Conservation (phyloP, 1,140 invertebrate genomes). For the Harlomillsia oculata region DNA sequence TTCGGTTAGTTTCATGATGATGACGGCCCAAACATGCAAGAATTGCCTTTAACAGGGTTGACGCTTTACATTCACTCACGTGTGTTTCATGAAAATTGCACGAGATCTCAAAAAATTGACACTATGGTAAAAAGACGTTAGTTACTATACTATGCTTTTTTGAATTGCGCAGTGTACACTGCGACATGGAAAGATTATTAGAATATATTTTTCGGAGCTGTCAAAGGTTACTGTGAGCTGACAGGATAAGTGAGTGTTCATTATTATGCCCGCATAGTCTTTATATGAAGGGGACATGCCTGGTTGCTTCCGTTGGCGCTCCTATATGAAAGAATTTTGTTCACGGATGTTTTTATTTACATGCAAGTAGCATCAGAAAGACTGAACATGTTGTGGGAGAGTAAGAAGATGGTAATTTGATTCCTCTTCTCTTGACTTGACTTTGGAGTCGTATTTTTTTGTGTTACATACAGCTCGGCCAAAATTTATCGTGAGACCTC, state of each 20-base stretch:
- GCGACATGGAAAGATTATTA: too few species aligned
- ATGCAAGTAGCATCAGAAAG: background rate
- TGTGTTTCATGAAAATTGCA: too few species aligned
- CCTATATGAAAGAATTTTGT: background rate
- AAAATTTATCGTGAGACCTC: slow-evolving; percentile 63
- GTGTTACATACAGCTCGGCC: slow-evolving; percentile 57
- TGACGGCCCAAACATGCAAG: too few species aligned
- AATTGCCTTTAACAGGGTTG: too few species aligned
- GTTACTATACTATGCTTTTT: too few species aligned
- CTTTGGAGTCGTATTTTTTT: slow-evolving; percentile 22
- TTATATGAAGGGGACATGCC: background rate
- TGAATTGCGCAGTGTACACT: too few species aligned
- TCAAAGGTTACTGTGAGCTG: background rate
- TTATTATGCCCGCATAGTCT: too few species aligned
- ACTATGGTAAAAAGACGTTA: too few species aligned
- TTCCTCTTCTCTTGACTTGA: background rate
- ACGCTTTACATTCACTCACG: too few species aligned
- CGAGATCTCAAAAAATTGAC: too few species aligned
- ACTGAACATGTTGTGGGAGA: background rate
- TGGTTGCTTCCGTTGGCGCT: background rate
- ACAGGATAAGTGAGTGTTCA: too few species aligned
- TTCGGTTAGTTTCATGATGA: too few species aligned
- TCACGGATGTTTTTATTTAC: background rate
- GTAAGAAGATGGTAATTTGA: slow-evolving; percentile 6
- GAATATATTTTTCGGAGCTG: background rate